Conservation (phyloP, 2,797 vertebrate species). For the Falco columbarius region DNA sequence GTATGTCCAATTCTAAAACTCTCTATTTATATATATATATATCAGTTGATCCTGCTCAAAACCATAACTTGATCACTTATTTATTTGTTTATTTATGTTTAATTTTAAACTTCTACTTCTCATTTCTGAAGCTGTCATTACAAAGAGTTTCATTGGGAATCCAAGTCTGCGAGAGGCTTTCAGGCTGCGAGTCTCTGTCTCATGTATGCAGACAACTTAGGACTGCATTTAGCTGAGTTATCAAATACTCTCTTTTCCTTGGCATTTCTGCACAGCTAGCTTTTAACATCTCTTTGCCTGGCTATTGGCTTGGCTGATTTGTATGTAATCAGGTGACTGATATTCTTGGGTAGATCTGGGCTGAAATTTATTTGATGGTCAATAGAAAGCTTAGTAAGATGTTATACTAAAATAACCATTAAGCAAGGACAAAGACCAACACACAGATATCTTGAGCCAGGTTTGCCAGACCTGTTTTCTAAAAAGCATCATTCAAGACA, state of each 20-base stretch:
- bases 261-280: not conserved
- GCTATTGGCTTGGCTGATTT: not conserved
- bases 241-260: not conserved
- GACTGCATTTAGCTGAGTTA: not conserved
- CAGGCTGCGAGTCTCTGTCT: not conserved
- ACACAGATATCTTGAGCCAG: accelerated
- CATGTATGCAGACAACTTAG: not conserved
- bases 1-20: not conserved
- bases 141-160: not conserved
- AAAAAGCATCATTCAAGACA: not conserved
- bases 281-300: not conserved
- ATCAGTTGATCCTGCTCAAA: not conserved
- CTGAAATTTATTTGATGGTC: not conserved
- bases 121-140: not conserved
- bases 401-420: not conserved
- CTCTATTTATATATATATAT: too few relatives aligned
- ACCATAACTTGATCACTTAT: too few relatives aligned
- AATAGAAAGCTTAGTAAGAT: not conserved
- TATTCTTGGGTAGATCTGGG: too few relatives aligned
- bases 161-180: not conserved
- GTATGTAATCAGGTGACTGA: not conserved
- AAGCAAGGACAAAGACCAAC: not conserved
- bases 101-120: not conserved
- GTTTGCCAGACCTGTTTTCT: not conserved
- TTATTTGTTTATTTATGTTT: too few relatives aligned